Evolutionary conservation across 2,797 vertebrate genomes (phyloP).

Genomic region (Sebastes itinus): DNA sequence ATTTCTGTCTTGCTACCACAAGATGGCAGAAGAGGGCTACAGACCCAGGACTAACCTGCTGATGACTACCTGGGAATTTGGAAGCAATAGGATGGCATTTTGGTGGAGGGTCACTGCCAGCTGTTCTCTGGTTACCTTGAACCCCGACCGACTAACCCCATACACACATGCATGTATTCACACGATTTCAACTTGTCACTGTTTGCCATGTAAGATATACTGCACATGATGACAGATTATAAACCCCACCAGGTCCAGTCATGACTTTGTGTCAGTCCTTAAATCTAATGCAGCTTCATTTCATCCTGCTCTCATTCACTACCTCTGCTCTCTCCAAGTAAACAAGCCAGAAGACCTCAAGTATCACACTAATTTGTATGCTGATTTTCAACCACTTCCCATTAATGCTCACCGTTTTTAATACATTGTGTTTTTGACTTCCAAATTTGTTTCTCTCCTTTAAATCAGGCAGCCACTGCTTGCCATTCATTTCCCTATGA

Average conservation of each 20-base stretch:
- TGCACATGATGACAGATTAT: conserved; percentile 55
- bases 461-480: not conserved
- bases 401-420: not conserved
- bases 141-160: not conserved
- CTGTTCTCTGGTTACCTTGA: conserved; percentile 12
- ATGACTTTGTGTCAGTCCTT: conserved; percentile 14
- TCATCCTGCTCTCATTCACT: not conserved
- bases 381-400: not conserved
- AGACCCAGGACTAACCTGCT: not conserved
- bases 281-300: not conserved
- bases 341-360: not conserved
- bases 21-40: conserved; percentile 37
- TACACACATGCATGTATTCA: not conserved
- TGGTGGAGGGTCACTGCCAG: not conserved
- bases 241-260: conserved; percentile 42
- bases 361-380: not conserved
- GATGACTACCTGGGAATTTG: not conserved
- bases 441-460: not conserved
- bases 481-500: not conserved
- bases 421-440: not conserved
- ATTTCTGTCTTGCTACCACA: conserved; percentile 24
- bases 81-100: not conserved
- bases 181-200: not conserved
- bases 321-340: not conserved
- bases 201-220: conserved; percentile 2